A percentile compares a stretch with the other conserved stretches of the same genome.
Evolutionary conservation across 2,888 invertebrate species (phyloP).

Genomic region (Schizotus pectinicornis): DNA sequence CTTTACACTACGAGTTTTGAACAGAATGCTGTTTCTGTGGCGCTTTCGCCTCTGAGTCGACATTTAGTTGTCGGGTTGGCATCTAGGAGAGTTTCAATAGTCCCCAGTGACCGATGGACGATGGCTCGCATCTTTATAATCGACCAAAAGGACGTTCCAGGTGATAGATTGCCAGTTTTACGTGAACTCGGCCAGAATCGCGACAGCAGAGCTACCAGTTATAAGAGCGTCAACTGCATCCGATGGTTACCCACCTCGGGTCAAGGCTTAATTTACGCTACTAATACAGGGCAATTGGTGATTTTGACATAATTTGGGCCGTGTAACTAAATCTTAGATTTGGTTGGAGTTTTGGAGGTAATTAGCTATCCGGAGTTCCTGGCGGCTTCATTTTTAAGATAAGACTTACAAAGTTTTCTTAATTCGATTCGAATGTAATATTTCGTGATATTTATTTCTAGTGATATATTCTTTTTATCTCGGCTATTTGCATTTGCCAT

Average conservation of each 20-base stretch:
- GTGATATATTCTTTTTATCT: conserved; percentile 10
- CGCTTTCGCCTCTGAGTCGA: conserved; percentile 80
- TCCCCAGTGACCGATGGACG: conserved; percentile 62
- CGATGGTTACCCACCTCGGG: conserved; percentile 84
- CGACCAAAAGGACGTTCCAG: conserved; percentile 52
- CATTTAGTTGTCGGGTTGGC: conserved; percentile 83
- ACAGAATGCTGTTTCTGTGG: conserved; percentile 83
- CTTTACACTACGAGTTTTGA: conserved; percentile 79
- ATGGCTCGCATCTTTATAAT: conserved; percentile 59
- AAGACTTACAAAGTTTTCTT: conserved; percentile 1
- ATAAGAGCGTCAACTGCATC: conserved; percentile 82
- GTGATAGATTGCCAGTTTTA: conserved; percentile 61
- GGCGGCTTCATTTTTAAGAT: conserved; percentile 5
- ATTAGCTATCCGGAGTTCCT: background rate
- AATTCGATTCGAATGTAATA: conserved; percentile 3
- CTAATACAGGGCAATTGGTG: conserved; percentile 82
- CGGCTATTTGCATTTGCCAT: too few relatives aligned
- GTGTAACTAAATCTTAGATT: background rate
- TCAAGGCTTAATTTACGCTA: conserved; percentile 85
- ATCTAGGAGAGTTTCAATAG: conserved; percentile 66
- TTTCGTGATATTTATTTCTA: conserved; percentile 29
- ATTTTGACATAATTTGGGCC: conserved; percentile 65
- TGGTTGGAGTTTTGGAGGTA: background rate
- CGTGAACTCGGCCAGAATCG: conserved; percentile 72
- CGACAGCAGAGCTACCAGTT: conserved; percentile 63